A percentile compares a stretch with the other conserved stretches of the same genome.
Conservation (phyloP, 92 coral and sea anemone genomes). For the Ricordea florida region DNA sequence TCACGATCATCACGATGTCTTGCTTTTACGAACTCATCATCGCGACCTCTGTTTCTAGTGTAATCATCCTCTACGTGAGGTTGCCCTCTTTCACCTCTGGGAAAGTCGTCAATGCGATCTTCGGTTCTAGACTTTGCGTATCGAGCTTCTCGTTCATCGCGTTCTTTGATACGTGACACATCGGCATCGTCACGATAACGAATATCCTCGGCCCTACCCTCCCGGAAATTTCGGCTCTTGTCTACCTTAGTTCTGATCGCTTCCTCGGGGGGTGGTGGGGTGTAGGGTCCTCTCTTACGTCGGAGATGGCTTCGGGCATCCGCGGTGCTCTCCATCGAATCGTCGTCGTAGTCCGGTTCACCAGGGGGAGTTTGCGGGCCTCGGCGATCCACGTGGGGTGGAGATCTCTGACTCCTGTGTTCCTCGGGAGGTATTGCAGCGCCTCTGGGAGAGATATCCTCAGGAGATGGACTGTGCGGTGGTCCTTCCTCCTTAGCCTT, state of each 20-base stretch:
- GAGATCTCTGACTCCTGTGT: conserved; percentile 5
- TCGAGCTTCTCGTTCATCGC: conserved; percentile 22
- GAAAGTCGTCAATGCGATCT: neutral
- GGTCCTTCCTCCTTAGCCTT: conserved; percentile 55
- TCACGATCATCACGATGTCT: conserved; percentile 37
- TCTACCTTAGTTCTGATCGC: conserved; percentile 5
- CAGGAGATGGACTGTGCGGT: conserved; percentile 42
- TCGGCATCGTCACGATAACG: conserved; percentile 3
- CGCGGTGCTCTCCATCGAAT: neutral
- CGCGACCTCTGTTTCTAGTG: conserved; percentile 60
- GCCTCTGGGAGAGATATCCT: conserved; percentile 21
- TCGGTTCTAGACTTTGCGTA: conserved; percentile 7
- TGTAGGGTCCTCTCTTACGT: conserved; percentile 48
- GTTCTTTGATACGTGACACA: conserved; percentile 7
- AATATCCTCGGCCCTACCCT: conserved; percentile 9
- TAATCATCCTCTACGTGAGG: conserved; percentile 41
- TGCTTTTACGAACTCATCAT: conserved; percentile 37
- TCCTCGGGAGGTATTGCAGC: conserved; percentile 34
- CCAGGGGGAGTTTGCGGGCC: conserved; percentile 69
- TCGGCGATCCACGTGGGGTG: conserved; percentile 19
- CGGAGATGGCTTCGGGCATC: conserved; percentile 11
- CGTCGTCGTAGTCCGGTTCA: conserved; percentile 53
- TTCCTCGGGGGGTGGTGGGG: conserved; percentile 44
- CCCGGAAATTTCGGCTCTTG: conserved; percentile 7
- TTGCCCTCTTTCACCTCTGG: conserved; percentile 29